Base-by-base conservation (phyloP, 2,888 invertebrate genomes). In the Callimorpha dominula region DNA sequence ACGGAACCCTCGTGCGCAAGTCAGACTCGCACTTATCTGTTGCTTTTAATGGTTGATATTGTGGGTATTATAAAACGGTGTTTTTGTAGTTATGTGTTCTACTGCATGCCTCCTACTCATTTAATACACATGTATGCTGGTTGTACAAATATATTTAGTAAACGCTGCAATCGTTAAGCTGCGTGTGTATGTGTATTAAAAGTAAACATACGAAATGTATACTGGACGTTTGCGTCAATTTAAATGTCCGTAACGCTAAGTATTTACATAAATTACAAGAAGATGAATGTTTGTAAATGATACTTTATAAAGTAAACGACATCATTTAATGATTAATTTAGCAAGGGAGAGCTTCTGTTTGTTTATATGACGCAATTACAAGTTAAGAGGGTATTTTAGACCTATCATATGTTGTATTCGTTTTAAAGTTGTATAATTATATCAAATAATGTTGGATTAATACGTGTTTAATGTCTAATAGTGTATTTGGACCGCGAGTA, bases 401-500 rank as follows among this genome's bases (percentile, higher is more conserved):
- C 49, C 69, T 70, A 67, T 65, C 57, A 65, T 63, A 46, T 73
- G 68, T 71, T 72, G 1, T 77, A 66, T 66, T 46, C 54, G 69
- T 75, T 66, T 70, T 68, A 74, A 79, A 78, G 78, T 77, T 78
- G 73, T 75, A 78, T 86, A 82, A 85, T 83, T 82, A 76, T 81
- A 81, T 81, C 79, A 85, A 60, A 82, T 87, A 85, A 87, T 85
- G 80, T 85, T 81, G 80, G 86, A 88, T 90, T 86, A 90, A 87
- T 88, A 91, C 87, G 89, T 90, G 82, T 90, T 81, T 82, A 85
- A 89, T 90, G 82, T 90, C 81, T 82, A 85, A 84, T 63, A 84
- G 83, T 88, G 85, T 89, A 89, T 92, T 86, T 89, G 86, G 90
- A 90, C 88, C 90, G 90, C 90, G 89, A 90, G 91, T 87, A 88